A percentile compares a stretch with the other conserved stretches of the same genome.
These are phyloP conservation scores for Hypercompe scribonia DNA, from an alignment of 2,888 invertebrate genomes.

Conservation along the genomic window DNA sequence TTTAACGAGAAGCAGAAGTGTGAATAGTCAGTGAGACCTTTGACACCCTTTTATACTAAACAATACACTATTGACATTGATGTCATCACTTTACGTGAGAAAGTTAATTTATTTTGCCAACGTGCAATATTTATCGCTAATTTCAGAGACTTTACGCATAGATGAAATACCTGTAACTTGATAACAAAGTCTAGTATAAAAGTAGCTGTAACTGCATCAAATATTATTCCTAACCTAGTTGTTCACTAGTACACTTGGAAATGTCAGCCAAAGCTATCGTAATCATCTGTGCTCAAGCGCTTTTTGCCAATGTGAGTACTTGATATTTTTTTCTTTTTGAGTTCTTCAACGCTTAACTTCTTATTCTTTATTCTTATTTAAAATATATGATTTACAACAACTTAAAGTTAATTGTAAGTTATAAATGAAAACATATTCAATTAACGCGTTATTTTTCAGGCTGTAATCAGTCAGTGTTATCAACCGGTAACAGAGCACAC, in stretches of 20 bases:
- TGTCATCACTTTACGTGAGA: no score
- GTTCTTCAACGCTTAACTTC: not conserved
- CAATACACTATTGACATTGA: no score
- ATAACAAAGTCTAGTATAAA: no score
- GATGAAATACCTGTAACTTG: no score
- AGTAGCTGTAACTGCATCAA: no score
- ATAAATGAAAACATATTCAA: not conserved
- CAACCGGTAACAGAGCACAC: not conserved
- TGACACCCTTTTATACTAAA: no score
- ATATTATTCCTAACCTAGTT: no score
- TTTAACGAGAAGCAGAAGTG: no score
- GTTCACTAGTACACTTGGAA: not conserved
- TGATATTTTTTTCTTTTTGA: not conserved
- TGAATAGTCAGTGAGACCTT: no score
- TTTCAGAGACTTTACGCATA: no score
- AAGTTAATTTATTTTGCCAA: no score
- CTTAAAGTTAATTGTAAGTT: not conserved
- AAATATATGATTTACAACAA: not conserved
- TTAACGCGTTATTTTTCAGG: not conserved
- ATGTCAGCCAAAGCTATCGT: not conserved
- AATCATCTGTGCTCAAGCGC: not conserved
- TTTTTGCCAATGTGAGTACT: conserved; percentile 3
- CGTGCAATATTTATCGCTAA: no score
- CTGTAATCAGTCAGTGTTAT: not conserved
- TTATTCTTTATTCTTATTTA: not conserved